phyloP scores from a whole-genome alignment of 2,888 invertebrate species.

The Gnatocerus cornutus region DNA sequence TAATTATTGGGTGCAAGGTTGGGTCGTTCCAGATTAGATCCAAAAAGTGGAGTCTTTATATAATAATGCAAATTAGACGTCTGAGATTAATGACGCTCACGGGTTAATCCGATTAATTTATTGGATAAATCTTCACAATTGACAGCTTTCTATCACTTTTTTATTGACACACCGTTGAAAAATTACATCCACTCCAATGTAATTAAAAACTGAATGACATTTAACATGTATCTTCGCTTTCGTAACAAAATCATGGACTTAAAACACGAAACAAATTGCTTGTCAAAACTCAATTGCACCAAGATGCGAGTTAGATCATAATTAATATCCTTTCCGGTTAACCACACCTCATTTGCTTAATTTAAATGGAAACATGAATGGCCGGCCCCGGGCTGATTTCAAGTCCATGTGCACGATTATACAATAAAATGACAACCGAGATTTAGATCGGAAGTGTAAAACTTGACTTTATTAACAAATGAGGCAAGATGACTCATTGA shows the following conservation, averaged over 20 bases:
- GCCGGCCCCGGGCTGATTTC: constrained; percentile 21
- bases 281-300: constrained; percentile 24
- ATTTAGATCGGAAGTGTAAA: constrained; percentile 19
- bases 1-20: constrained; percentile 39
- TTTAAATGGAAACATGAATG: constrained; percentile 37
- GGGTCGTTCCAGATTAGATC: constrained; percentile 17
- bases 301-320: constrained; percentile 33
- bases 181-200: background rate
- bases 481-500: constrained; percentile 11
- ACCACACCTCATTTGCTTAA: constrained; percentile 47
- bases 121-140: constrained; percentile 6
- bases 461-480: constrained; percentile 9
- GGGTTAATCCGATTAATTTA: constrained; percentile 14
- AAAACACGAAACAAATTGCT: constrained; percentile 29
- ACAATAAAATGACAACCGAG: constrained; percentile 1
- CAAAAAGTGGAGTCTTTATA: constrained; percentile 16
- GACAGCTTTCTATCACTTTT: constrained; percentile 35
- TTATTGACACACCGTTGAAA: constrained; percentile 17
- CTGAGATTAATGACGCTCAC: constrained; percentile 6
- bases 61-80: constrained; percentile 23
- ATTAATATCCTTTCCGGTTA: constrained; percentile 49
- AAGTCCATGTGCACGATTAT: constrained; percentile 16
- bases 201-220: background rate
- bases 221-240: constrained; percentile 31
- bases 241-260: constrained; percentile 6